Base-by-base conservation (phyloP, 2,113 vertebrate species). In the Pomatorhinus ruficollis region DNA sequence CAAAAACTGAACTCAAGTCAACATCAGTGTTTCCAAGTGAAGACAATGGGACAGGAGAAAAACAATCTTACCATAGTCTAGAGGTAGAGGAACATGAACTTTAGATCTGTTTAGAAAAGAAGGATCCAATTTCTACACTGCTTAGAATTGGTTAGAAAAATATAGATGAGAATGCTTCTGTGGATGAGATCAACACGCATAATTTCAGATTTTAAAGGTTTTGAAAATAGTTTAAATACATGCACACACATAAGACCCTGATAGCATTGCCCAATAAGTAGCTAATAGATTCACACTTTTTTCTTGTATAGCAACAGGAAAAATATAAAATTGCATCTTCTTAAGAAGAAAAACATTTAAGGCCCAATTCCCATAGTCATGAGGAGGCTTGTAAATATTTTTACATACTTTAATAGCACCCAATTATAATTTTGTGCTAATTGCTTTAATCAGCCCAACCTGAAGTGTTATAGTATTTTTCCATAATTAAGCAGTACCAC, bases 401-500 rank as follows among this genome's bases (percentile, higher is more conserved):
- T 96, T 94, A 93, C 94, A 87, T 77, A 53, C 69, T 96, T 96
- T 96, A 96, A 86, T 82, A 97, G 45, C 64, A 93, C 71, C 89
- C 65, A 50, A 37, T 71, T 91, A 88, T 94, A 87, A 96, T 92
- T 90, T 83, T 80, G 68, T 95, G 79, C 52, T 98, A 98, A 98
- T 97, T 97, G 78, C 95, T 96, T 97, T 96, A 97, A 98, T 98
- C 95, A 96, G 72, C 42, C 47, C 45, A 95, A 93, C 74, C 87
- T 95, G 85, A 97, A 97, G 87, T 89, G 92, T 96, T 92, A 77
- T 80, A 97, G 60, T 94, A 77, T 78, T 93, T 98, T 94, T 93
- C 90, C 91, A 86, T 97, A 97, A 98, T 98, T 97, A 98, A 98
- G 83, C 93, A 96, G 94, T 71, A 94, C 12, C 49, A 93, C 89